A percentile compares a stretch with the other conserved stretches of the same genome.
These are phyloP conservation scores for Erethizon dorsatum DNA, from an alignment of 2,797 vertebrate genomes.

Conservation along the genomic window DNA sequence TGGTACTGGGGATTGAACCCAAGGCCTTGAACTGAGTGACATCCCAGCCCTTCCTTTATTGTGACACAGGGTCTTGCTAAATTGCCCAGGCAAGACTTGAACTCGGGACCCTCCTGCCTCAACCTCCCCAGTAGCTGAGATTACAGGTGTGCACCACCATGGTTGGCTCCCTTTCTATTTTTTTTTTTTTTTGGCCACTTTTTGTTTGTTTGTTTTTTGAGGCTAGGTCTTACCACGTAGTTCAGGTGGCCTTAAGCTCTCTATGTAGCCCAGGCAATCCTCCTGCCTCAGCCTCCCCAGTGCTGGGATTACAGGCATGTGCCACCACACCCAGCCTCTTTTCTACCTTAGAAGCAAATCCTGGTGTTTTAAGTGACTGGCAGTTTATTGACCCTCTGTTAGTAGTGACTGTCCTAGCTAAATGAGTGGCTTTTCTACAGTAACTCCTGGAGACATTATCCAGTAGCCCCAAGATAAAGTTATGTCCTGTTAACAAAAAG, in stretches of 20 bases:
- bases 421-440: neutral
- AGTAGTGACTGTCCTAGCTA: neutral
- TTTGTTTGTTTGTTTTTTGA: neutral
- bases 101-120: neutral
- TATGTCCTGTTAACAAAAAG: neutral
- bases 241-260: neutral
- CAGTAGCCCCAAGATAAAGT: neutral
- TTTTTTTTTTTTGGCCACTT: neutral
- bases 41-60: neutral
- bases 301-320: neutral
- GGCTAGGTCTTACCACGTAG: neutral
- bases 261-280: neutral
- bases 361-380: neutral
- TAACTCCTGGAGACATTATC: neutral
- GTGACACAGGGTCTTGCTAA: neutral
- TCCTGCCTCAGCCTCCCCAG: neutral
- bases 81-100: neutral
- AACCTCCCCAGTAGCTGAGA: neutral
- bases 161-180: neutral
- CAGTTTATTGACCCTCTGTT: neutral
- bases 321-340: neutral
- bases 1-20: neutral
- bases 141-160: neutral
- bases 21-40: neutral
- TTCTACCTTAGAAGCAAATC: conserved; percentile 19